phyloP scores from a whole-genome alignment of 2,797 vertebrate genomes.

The Hydrophis major region DNA sequence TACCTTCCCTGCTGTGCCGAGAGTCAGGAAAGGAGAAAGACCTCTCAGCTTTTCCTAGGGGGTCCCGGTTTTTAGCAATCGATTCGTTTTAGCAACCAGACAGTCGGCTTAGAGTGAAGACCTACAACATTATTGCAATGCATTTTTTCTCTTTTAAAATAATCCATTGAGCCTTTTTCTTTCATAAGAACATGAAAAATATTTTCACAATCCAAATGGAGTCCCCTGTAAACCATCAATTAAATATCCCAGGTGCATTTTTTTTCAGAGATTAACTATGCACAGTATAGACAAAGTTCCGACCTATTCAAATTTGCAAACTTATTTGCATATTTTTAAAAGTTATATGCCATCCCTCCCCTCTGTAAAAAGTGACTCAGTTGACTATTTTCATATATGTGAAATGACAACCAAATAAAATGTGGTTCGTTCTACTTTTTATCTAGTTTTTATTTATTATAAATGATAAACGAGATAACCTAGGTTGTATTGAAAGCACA shows the following conservation, averaged over 20 bases:
- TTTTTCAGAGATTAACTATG: not conserved
- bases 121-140: not conserved
- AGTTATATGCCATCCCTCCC: not conserved
- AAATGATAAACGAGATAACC: not conserved
- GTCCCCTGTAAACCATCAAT: not conserved
- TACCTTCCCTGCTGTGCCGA: constrained; percentile 23
- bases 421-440: not conserved
- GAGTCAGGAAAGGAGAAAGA: not conserved
- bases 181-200: not conserved
- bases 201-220: not conserved
- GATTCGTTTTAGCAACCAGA: not conserved
- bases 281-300: not conserved
- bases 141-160: not conserved
- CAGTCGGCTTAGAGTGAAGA: not conserved
- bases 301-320: not conserved
- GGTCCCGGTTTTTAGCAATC: not conserved
- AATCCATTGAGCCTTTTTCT: not conserved
- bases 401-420: not conserved
- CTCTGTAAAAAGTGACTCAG: not conserved
- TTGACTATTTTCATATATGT: not conserved
- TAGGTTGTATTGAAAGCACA: not conserved
- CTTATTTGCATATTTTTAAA: not conserved
- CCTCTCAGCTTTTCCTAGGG: not conserved
- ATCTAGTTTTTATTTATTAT: not conserved
- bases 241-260: not conserved